These are phyloP conservation scores for Notothenia coriiceps DNA, from an alignment of 2,113 vertebrate genomes.

Conservation along the genomic window DNA sequence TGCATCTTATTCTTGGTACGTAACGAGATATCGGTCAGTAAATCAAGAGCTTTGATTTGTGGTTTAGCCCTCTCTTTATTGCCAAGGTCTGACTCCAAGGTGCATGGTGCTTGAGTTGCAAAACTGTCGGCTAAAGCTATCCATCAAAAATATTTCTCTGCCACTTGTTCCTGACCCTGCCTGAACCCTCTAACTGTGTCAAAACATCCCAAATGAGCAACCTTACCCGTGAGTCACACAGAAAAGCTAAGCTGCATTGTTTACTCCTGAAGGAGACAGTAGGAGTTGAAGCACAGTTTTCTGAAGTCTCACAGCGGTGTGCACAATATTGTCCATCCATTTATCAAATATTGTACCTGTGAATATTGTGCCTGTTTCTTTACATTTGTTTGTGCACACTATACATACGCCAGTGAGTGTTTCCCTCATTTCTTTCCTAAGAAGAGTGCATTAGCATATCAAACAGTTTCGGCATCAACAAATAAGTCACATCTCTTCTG, in stretches of 20 bases:
- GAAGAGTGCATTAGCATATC: slow-evolving; percentile 61
- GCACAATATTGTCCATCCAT: slow-evolving; percentile 5
- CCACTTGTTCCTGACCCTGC: slow-evolving; percentile 9
- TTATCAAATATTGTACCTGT: background rate
- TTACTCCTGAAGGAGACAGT: background rate
- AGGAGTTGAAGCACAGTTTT: background rate
- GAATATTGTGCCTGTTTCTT: background rate
- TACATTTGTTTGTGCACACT: background rate
- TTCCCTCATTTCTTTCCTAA: slow-evolving; percentile 3
- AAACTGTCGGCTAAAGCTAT: slow-evolving; percentile 28
- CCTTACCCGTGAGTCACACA: slow-evolving; percentile 13
- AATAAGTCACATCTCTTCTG: slow-evolving; percentile 64
- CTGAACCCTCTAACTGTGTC: slow-evolving; percentile 17
- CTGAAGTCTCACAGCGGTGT: slow-evolving; percentile 5
- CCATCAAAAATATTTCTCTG: slow-evolving; percentile 23
- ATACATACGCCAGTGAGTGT: slow-evolving; percentile 12
- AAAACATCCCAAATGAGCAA: slow-evolving; percentile 10
- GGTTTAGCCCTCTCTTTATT: slow-evolving; percentile 23
- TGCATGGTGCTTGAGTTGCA: slow-evolving; percentile 26
- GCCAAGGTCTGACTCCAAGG: slow-evolving; percentile 38
- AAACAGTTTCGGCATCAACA: slow-evolving; percentile 60
- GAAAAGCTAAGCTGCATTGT: slow-evolving; percentile 10
- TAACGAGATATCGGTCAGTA: slow-evolving; percentile 28
- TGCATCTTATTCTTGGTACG: slow-evolving; percentile 36
- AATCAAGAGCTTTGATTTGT: slow-evolving; percentile 61